phyloP scores from a whole-genome alignment of 2,888 invertebrate species.

The Heliconius aoede region DNA sequence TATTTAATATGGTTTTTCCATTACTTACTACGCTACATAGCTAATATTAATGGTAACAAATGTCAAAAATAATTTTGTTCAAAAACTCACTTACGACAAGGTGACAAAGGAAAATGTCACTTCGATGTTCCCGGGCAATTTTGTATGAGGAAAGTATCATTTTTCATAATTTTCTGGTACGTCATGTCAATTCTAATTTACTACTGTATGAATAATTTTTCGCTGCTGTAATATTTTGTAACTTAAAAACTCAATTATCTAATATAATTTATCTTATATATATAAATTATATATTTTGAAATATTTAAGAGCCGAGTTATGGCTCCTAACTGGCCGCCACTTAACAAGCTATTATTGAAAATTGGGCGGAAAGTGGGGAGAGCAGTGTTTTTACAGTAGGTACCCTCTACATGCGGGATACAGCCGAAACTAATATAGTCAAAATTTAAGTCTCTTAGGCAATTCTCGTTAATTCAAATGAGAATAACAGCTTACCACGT shows the following conservation, averaged over 20 bases:
- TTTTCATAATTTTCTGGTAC: constrained; percentile 60
- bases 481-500: constrained; percentile 32
- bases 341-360: neutral
- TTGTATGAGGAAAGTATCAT: constrained; percentile 51
- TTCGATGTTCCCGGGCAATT: constrained; percentile 41
- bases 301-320: too few species aligned
- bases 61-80: constrained; percentile 26
- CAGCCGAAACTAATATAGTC: too few species aligned
- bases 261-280: too few species aligned
- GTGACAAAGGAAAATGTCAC: constrained; percentile 47
- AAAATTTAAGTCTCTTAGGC: constrained; percentile 18
- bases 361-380: too few species aligned
- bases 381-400: too few species aligned
- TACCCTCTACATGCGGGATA: too few species aligned
- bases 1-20: neutral
- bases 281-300: too few species aligned
- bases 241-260: neutral
- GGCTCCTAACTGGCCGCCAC: neutral
- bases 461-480: constrained; percentile 33
- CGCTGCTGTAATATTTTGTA: neutral
- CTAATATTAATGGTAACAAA: constrained; percentile 2
- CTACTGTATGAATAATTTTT: constrained; percentile 5
- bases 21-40: neutral
- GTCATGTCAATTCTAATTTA: constrained; percentile 51
- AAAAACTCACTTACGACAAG: constrained; percentile 46